Percentiles rank a stretch among this genome's conserved stretches.
Evolutionary conservation across 1,140 invertebrate species (phyloP).

Genomic region (Chironomus striatipennis): DNA sequence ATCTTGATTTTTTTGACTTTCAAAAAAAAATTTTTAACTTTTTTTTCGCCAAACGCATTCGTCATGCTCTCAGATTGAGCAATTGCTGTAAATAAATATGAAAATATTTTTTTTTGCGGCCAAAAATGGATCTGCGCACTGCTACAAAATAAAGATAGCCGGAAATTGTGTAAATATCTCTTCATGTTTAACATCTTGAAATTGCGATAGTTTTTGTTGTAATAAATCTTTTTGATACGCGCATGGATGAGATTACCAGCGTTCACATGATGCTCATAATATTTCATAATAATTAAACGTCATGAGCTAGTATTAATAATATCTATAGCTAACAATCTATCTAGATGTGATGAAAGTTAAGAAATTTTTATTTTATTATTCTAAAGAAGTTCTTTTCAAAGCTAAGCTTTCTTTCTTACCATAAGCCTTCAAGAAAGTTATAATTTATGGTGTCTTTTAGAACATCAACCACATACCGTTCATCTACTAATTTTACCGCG

Average conservation of each 20-base stretch:
- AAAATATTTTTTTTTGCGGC: neutral
- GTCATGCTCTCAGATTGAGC: neutral
- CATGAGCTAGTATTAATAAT: neutral
- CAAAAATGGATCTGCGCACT: neutral
- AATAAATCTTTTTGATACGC: too few relatives aligned
- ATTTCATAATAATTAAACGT: neutral
- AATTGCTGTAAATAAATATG: neutral
- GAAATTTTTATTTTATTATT: neutral
- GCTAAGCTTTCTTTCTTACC: neutral
- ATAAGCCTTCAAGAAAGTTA: neutral
- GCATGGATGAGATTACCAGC: too few relatives aligned
- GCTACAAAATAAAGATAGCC: neutral
- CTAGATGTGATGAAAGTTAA: neutral
- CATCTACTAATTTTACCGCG: neutral
- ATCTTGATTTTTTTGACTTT: neutral
- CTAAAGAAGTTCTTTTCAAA: too few relatives aligned
- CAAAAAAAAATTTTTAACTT: too few relatives aligned
- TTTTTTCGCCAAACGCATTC: neutral
- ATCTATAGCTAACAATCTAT: too few relatives aligned
- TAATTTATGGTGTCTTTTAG: constrained; percentile 14
- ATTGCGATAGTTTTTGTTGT: too few relatives aligned
- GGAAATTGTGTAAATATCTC: constrained; percentile 4
- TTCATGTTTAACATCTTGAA: too few relatives aligned
- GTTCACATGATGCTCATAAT: neutral
- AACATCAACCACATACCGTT: constrained; percentile 19